Evolutionary conservation across 2,113 vertebrate species (phyloP).

Genomic region (Gymnogyps californianus): DNA sequence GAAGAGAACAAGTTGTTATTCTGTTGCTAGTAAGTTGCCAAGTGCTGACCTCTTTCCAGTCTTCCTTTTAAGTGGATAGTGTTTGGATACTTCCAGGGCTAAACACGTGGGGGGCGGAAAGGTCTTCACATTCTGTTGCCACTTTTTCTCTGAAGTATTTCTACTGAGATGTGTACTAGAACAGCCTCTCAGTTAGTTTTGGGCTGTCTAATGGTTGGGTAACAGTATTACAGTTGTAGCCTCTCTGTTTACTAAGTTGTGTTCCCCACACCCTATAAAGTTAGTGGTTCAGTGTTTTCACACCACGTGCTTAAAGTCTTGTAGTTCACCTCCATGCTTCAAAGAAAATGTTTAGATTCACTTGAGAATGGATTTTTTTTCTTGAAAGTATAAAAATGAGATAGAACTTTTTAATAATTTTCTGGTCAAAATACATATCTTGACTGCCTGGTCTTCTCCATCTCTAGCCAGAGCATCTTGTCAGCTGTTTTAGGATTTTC

Average conservation of each 20-base stretch:
- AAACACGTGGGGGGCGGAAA: accelerated
- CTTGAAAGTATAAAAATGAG: background rate
- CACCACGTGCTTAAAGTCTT: background rate
- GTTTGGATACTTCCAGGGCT: background rate
- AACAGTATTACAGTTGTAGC: background rate
- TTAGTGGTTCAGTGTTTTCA: background rate
- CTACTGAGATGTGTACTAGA: background rate
- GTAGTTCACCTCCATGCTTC: background rate
- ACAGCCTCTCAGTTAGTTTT: background rate
- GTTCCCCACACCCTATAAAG: background rate
- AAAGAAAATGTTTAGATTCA: background rate
- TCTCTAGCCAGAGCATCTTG: background rate
- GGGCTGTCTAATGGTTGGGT: background rate
- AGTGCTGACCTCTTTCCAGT: background rate
- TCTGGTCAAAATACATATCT: background rate
- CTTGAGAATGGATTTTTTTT: background rate
- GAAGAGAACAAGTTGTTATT: background rate
- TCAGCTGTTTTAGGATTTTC: background rate
- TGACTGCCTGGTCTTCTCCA: background rate
- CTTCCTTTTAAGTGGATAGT: background rate
- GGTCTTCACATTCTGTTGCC: background rate
- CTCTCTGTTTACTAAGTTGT: background rate
- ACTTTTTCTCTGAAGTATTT: background rate
- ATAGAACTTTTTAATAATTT: background rate
- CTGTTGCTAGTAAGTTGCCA: background rate